Percentiles rank a stretch among this genome's conserved stretches.
Evolutionary conservation across 2,888 invertebrate species (phyloP).

Genomic region (Papilio elwesi): DNA sequence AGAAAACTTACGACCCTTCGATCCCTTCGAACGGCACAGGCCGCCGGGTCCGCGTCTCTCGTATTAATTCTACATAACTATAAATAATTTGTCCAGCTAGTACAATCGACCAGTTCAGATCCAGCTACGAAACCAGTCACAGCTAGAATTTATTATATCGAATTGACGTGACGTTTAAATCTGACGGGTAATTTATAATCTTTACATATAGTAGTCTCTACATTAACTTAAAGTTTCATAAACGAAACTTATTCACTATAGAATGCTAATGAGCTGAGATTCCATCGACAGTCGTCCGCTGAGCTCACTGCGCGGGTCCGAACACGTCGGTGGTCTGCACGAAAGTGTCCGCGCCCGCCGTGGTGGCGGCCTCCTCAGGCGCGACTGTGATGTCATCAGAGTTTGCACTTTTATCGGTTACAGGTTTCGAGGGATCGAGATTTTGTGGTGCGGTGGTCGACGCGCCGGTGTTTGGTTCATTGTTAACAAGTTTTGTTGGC

Average conservation of each 20-base stretch:
- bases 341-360: conserved; percentile 44
- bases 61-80: conserved; percentile 61
- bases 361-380: conserved; percentile 41
- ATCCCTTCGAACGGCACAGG: conserved; percentile 62
- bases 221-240: conserved; percentile 76
- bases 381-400: conserved; percentile 42
- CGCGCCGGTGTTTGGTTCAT: conserved; percentile 49
- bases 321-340: conserved; percentile 49
- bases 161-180: conserved; percentile 62
- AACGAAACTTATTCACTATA: conserved; percentile 78
- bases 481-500: conserved; percentile 61
- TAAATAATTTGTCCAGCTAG: conserved; percentile 81
- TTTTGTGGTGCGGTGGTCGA: conserved; percentile 41
- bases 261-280: conserved; percentile 79
- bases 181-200: conserved; percentile 56
- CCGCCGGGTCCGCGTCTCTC: conserved; percentile 48
- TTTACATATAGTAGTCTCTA: conserved; percentile 78
- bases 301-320: conserved; percentile 55
- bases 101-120: conserved; percentile 62
- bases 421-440: conserved; percentile 45
- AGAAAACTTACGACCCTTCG: conserved; percentile 64
- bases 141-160: conserved; percentile 46
- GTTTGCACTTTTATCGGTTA: conserved; percentile 28
- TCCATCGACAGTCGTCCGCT: conserved; percentile 53
- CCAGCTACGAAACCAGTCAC: conserved; percentile 45